Base-by-base conservation (phyloP, 2,113 vertebrate genomes). In the Lepidiolamprologus cunningtoni region DNA sequence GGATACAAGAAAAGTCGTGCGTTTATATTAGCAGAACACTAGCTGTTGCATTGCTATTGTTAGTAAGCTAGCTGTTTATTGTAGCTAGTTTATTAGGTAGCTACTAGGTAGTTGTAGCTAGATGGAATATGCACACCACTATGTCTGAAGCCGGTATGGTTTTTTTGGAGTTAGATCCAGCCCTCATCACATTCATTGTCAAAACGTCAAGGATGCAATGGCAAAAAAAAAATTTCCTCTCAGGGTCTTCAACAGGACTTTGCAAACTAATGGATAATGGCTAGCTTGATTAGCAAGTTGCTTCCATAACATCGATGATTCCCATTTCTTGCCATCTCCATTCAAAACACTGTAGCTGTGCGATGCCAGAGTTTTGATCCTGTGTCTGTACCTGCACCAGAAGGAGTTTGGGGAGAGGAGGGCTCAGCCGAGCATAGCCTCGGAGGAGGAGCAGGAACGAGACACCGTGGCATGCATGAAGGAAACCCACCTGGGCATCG, bases 401-500 rank as follows among this genome's bases (percentile, higher is more conserved):
- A 95, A 91, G 89, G 96, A 96, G 71, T 86, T 92, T 3, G 92
- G 88, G 83, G 96, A 96, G 54, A 94, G 93, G 85, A 93, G 94
- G 68, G 89, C 93, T 52, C 92, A 85, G 71, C 84, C 93, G 2
- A 85, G 86, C 78, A 52, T 90, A 3, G 84, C 90, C 71, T 88
- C 90, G 1, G 98, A 99, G 89, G 98, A 98, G 42, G 98, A 98
- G 89, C 97, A 97, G 94, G 97, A 98, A 92, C 97, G 96, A 79
- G 97, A 97, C 68, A 96, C 97, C 0, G 95, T 96, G 0, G 96
- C 96, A 52, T 97, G 97, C 92, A 95, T 98, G 95, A 98, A 98
- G 90, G 98, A 99, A 93, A 97, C 95, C 87, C 97, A 98, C 83
- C 95, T 99, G 94, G 96, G 97, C 93, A 99, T 99, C 1, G 98